These are phyloP conservation scores for Cotesia vestalis DNA, from an alignment of 1,140 invertebrate genomes.

Conservation along the genomic window DNA sequence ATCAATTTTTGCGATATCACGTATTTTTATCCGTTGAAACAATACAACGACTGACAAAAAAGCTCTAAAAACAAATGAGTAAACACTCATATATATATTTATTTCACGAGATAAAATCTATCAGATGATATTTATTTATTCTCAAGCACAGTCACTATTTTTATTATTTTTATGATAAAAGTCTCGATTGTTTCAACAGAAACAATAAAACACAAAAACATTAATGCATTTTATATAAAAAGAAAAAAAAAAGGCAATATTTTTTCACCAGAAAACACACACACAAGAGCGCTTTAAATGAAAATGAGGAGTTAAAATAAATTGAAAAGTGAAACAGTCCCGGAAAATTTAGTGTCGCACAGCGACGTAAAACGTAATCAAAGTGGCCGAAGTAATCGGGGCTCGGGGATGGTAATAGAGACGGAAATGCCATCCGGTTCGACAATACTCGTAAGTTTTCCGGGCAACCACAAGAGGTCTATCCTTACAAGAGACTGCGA, in stretches of 20 bases:
- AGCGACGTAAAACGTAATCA: conserved; percentile 13
- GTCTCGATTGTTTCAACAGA: background rate
- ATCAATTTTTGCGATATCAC: too few species aligned
- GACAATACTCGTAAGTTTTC: conserved; percentile 7
- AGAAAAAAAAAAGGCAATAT: background rate
- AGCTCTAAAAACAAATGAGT: too few species aligned
- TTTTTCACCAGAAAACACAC: background rate
- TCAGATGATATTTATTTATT: too few species aligned
- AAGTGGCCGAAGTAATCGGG: conserved; percentile 16
- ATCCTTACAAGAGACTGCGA: background rate
- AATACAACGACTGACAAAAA: too few species aligned
- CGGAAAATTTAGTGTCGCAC: background rate
- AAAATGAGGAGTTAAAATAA: background rate
- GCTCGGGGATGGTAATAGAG: conserved; percentile 11
- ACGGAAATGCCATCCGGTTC: conserved; percentile 4
- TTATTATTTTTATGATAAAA: too few species aligned
- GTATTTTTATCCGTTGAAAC: too few species aligned
- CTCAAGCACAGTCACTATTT: too few species aligned
- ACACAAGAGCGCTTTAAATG: background rate
- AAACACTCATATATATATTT: too few species aligned
- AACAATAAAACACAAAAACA: background rate
- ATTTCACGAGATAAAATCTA: too few species aligned
- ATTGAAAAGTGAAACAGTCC: background rate
- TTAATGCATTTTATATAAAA: background rate
- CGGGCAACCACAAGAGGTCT: conserved; percentile 7